These are phyloP conservation scores for Eospalax fontanierii DNA, from an alignment of 2,797 vertebrate species.

Conservation along the genomic window DNA sequence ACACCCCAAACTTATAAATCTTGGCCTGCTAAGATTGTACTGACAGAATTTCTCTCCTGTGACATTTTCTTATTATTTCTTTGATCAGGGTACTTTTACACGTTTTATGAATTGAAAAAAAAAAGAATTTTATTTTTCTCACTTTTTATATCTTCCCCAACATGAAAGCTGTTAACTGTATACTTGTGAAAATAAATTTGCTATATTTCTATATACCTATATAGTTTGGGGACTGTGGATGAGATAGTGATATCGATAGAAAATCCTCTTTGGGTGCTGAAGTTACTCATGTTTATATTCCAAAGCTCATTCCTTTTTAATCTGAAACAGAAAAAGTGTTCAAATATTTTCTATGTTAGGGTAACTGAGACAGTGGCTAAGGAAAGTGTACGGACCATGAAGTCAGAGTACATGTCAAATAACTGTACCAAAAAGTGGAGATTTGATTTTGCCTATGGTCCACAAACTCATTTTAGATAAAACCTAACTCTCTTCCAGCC, in stretches of 20 bases:
- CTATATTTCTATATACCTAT: not conserved
- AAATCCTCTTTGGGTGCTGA: slow-evolving; percentile 7
- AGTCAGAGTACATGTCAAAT: not conserved
- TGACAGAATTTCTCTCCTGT: not conserved
- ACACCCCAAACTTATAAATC: not conserved
- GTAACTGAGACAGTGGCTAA: fast-evolving
- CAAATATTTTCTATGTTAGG: not conserved
- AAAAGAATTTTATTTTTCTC: slow-evolving; percentile 73
- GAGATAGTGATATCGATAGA: not conserved
- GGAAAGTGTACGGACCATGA: not conserved
- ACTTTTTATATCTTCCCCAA: slow-evolving; percentile 6
- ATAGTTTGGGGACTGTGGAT: slow-evolving; percentile 12
- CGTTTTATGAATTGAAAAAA: slow-evolving; percentile 14
- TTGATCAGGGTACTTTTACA: slow-evolving; percentile 45
- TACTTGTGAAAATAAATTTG: slow-evolving; percentile 4
- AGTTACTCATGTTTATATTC: slow-evolving; percentile 48
- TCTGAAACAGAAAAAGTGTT: not conserved
- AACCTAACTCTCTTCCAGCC: not conserved
- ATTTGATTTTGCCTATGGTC: not conserved
- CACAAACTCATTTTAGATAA: slow-evolving; percentile 34
- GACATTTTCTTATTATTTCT: slow-evolving; percentile 26
- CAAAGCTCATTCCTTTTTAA: slow-evolving; percentile 48
- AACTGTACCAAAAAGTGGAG: not conserved
- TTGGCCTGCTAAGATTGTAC: not conserved
- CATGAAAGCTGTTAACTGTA: slow-evolving; percentile 20